A percentile compares a stretch with the other conserved stretches of the same genome.
phyloP scores from a whole-genome alignment of 2,113 vertebrate species.

The Neopipo cinnamomea region DNA sequence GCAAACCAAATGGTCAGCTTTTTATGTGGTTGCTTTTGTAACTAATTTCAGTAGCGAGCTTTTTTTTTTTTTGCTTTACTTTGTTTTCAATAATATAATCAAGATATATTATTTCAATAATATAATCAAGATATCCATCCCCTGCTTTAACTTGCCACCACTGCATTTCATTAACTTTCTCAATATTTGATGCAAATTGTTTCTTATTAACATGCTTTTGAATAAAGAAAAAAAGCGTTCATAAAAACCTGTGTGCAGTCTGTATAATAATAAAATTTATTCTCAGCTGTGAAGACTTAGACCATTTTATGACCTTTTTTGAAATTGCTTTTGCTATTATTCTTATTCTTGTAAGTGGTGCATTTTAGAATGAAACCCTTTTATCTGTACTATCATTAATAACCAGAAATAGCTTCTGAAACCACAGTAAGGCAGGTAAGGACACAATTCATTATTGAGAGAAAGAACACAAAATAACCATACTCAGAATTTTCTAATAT shows the following conservation, averaged over 20 bases:
- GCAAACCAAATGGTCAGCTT: neutral
- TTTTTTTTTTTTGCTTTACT: neutral
- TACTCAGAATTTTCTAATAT: neutral
- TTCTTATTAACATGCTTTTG: neutral
- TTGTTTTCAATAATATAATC: neutral
- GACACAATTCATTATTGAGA: neutral
- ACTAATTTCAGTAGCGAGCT: neutral
- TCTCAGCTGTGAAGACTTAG: neutral
- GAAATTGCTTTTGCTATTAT: neutral
- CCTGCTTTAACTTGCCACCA: neutral
- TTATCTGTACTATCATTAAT: neutral
- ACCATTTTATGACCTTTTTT: neutral
- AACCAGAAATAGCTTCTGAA: neutral
- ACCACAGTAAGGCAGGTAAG: neutral
- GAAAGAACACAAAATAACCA: neutral
- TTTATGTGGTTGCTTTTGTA: conserved; percentile 1
- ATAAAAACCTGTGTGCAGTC: neutral
- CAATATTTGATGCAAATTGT: conserved; percentile 31
- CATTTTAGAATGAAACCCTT: neutral
- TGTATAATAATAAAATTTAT: neutral
- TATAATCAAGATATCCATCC: neutral
- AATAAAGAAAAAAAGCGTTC: neutral
- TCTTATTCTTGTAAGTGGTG: neutral
- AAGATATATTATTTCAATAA: conserved; percentile 1
- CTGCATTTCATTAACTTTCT: conserved; percentile 14